Evolutionary conservation across 2,888 invertebrate genomes (phyloP).

Genomic region (Morpho achilles): DNA sequence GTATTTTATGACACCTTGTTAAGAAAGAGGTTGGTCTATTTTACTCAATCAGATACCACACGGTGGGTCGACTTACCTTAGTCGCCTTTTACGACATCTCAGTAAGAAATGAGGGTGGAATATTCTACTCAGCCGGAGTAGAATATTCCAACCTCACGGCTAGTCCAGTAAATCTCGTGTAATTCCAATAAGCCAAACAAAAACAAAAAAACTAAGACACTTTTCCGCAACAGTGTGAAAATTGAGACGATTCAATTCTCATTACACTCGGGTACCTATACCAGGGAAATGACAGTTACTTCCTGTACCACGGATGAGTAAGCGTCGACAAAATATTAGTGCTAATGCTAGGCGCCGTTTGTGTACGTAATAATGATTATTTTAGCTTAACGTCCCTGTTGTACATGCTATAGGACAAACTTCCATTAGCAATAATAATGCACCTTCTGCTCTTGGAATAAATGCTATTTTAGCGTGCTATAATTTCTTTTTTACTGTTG

Average conservation of each 20-base stretch:
- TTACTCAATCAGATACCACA: too few species aligned
- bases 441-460: constrained; percentile 8
- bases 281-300: constrained; percentile 32
- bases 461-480: constrained; percentile 10
- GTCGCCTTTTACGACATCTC: too few species aligned
- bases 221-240: constrained; percentile 5
- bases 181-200: too few species aligned
- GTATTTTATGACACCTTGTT: too few species aligned
- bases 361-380: background rate
- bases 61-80: too few species aligned
- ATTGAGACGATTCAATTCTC: constrained; percentile 14
- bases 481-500: constrained; percentile 5
- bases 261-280: constrained; percentile 17
- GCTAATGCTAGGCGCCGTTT: background rate
- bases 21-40: too few species aligned
- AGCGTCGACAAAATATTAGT: constrained; percentile 12
- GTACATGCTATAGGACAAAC: background rate
- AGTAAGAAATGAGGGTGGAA: too few species aligned
- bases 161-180: too few species aligned
- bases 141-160: too few species aligned
- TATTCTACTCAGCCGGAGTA: too few species aligned
- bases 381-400: background rate
- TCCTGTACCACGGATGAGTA: constrained; percentile 30
- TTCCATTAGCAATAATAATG: constrained; percentile 2
- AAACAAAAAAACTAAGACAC: background rate